Base-by-base conservation (phyloP, 2,113 vertebrate genomes). In the Thunnus thynnus region DNA sequence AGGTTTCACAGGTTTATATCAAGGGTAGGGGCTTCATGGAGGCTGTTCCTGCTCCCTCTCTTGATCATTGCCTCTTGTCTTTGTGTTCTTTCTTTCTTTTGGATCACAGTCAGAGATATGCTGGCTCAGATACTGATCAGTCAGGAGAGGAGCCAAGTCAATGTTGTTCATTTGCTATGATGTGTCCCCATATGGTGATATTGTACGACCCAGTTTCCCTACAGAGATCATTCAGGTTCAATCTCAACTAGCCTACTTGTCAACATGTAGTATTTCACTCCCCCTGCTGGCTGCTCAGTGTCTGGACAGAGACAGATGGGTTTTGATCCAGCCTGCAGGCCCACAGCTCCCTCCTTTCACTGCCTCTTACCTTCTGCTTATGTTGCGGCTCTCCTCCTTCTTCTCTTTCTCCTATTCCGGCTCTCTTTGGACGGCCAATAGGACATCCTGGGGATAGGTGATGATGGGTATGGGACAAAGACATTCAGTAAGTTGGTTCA, bases 401-500 rank as follows among this genome's bases (percentile, higher is more conserved):
- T 96, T 95, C 78, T 88, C 84, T 92, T 92, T 96, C 93, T 95
- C 96, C 94, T 96, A 89, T 95, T 96, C 94, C 95, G 95, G 95
- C 95, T 96, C 90, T 92, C 96, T 96, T 92, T 96, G 97, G 96
- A 97, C 94, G 96, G 94, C 95, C 94, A 81, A 94, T 96, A 99
- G 98, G 98, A 99, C 96, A 96, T 98, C 97, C 96, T 97, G 94
- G 97, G 97, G 95, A 95, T 99, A 97, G 96, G 97, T 97, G 98
- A 99, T 96, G 98, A 99, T 96, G 97, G 97, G 96, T 99, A 98
- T 97, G 97, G 97, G 96, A 98, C 98, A 96, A 99, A 99, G 96
- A 97, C 96, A 92, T 97, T 97, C 96, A 99, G 98, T 99, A 99
- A 99, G 98, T 99, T 95, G 94, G 78, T 96, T 46, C 93, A 96